Evolutionary conservation across 2,888 invertebrate species (phyloP), one percentile per base, ranked within the genome.

Genomic region (Steinernema hermaphroditum): DNA sequence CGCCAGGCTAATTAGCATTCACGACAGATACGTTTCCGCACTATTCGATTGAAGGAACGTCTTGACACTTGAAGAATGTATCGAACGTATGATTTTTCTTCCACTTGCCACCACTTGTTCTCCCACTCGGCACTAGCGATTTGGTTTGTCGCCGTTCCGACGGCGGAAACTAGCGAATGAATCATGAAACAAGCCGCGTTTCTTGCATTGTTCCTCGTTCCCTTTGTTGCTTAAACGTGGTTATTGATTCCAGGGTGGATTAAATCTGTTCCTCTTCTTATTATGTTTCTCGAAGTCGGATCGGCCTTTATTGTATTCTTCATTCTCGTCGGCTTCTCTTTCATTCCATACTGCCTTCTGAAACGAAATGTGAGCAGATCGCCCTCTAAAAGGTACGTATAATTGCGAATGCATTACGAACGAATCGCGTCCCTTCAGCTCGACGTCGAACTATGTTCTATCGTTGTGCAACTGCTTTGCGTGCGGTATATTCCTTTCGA

Each of bases 401-500:
- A 32, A 37, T 37, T 4, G 12, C 37, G 12, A 37, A 8, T 37
- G 4, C 37, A 4, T 37, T 4, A 37, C 12, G 12, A 37, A 8
- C 12, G 4, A 37, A 8, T 37, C 37, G 2, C 16, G 32, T 4
- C 1, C 8, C 16, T 62, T 62, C n/a, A 62, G 62, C 32, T 29
- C 62, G 4, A 62, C 62, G 27, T 62, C 62, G 2, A 62, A 62
- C 19, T 62, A 62, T 29, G 32, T 62, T 22, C 73, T 81, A 12
- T 78, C 83, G 19, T 71, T 85, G 43, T 76, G 79, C 69, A 85
- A 83, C 78, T 90, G 90, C 82, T 90, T 88, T 80, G 90, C 90
- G 22, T 90, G 89, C 16, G 90, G 90, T 24, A 90, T 90, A 0
- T 90, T 90, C 83, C 85, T 90, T 74, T 89, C 88, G 0, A 90